Evolutionary conservation across 2,888 invertebrate species (phyloP), one percentile per base, ranked within the genome.

Genomic region (Chalcis sispes): DNA sequence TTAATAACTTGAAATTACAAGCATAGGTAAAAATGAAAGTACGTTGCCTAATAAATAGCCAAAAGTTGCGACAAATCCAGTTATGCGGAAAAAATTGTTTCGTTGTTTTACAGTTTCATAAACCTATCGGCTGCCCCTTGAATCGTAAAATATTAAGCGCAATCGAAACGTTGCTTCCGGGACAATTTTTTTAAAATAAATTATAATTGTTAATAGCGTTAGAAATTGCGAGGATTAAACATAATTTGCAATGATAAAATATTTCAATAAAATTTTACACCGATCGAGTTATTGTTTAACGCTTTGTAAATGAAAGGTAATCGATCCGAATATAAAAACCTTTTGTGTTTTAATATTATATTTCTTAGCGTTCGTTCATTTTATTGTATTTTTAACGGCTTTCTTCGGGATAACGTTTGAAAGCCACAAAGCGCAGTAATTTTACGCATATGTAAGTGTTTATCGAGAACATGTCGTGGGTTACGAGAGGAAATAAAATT

Each of bases 1-100:
- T 42, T 15, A 8, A 50, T 20, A 50, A 20, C 20, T 50, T 20
- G 20, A 50, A 20, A 50, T 46, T 50, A 20, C 20, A 13, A 42
- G 36, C 40, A 61, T 7, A n/a, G 36, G 42, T 5, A 48, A 69
- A 58, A 58, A 56, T 48, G 56, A 69, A 69, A 69, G 67, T 69
- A 15, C 25, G 15, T 67, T 67, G 42, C 56, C 27, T 18, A 67
- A 67, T n/a, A 8, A n/a, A 3, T 42, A 42, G n/a, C 27, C 25
- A 5, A 1, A 27, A 13, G 3, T n/a, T 15, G 20, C 56, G 36
- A 40, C 56, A 67, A 67, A 67, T 42, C 20, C 18, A 20, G 36
- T 42, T 46, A 40, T 56, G 42, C 25, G 42, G 56, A 20, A 56
- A n/a, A 67, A 67, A 67, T 54, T 42, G 56, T 3, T 64, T 27